Conservation (phyloP, 1,140 invertebrate genomes). For the Aphidius ervi region DNA sequence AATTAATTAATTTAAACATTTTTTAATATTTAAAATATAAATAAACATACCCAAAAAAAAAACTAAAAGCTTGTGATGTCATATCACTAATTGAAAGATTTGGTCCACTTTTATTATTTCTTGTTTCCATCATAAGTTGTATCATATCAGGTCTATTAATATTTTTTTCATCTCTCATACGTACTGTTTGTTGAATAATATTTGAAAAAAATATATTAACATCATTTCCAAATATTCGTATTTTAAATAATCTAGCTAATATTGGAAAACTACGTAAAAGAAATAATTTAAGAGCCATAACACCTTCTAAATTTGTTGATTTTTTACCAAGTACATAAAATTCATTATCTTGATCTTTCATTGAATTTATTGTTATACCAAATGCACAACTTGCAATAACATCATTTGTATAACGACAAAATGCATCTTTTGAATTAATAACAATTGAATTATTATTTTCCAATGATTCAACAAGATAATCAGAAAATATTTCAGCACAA, state of each 20-base stretch:
- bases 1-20: too few species aligned
- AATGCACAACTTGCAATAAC: slow-evolving; percentile 16
- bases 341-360: slow-evolving; percentile 17
- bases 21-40: too few species aligned
- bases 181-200: background rate
- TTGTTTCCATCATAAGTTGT: background rate
- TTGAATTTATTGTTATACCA: slow-evolving; percentile 10
- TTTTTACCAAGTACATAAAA: slow-evolving; percentile 10
- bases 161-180: background rate
- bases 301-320: slow-evolving; percentile 2
- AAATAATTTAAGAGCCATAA: background rate
- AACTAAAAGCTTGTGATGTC: background rate
- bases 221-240: background rate
- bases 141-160: slow-evolving; percentile 1
- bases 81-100: background rate
- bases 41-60: background rate
- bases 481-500: slow-evolving; percentile 28
- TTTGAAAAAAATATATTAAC: background rate
- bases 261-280: background rate
- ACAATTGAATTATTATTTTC: slow-evolving; percentile 7
- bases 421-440: slow-evolving; percentile 7
- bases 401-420: slow-evolving; percentile 14
- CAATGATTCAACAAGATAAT: background rate
- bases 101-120: slow-evolving; percentile 20
- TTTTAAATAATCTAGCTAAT: background rate